A percentile compares a stretch with the other conserved stretches of the same genome.
Evolutionary conservation across 2,888 invertebrate species (phyloP).

Genomic region (Coenonympha glycerion): DNA sequence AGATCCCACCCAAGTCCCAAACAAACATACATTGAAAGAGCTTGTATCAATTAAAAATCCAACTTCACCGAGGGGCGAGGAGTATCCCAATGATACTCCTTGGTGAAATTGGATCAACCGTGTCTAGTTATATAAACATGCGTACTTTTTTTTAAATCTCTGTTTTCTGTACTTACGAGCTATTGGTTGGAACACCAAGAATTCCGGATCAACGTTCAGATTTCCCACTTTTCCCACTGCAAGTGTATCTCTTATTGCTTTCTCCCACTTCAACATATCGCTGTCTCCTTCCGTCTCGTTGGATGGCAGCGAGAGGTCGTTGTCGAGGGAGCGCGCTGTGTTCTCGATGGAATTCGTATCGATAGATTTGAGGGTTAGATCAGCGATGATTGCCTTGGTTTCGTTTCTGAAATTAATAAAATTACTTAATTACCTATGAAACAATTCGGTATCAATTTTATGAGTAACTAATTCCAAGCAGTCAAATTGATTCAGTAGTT

Average conservation of each 20-base stretch:
- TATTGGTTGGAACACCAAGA: constrained; percentile 82
- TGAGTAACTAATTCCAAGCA: too few relatives aligned
- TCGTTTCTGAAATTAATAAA: constrained; percentile 53
- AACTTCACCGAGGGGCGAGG: too few relatives aligned
- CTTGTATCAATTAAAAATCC: too few relatives aligned
- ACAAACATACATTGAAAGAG: too few relatives aligned
- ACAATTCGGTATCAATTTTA: too few relatives aligned
- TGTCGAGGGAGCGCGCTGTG: constrained; percentile 50
- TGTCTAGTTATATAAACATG: too few relatives aligned
- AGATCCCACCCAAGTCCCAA: too few relatives aligned
- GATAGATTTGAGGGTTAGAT: constrained; percentile 84
- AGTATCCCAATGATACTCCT: too few relatives aligned
- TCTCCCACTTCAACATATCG: constrained; percentile 56
- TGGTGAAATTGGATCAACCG: too few relatives aligned
- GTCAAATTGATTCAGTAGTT: too few relatives aligned
- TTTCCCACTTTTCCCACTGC: constrained; percentile 84
- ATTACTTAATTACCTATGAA: background rate
- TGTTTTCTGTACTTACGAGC: constrained; percentile 82
- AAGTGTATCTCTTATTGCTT: constrained; percentile 81
- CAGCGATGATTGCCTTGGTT: constrained; percentile 83
- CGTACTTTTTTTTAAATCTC: too few relatives aligned
- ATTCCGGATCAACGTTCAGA: constrained; percentile 87
- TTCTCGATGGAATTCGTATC: constrained; percentile 77
- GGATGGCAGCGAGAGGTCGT: constrained; percentile 19
- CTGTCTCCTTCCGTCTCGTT: constrained; percentile 34